Conservation (phyloP, 2,113 vertebrate species). For the Collichthys lucidus region DNA sequence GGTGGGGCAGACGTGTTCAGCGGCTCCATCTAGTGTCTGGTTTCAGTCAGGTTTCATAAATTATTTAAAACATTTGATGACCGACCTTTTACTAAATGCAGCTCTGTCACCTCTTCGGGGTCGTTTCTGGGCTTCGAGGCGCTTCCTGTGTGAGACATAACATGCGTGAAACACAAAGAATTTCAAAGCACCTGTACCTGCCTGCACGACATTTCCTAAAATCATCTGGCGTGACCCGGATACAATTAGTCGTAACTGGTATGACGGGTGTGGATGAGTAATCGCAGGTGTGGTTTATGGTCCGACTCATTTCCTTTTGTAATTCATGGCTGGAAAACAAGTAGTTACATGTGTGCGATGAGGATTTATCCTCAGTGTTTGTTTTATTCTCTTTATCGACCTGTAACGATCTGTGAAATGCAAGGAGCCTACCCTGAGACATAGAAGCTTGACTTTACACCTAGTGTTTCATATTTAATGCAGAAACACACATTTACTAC, state of each 20-base stretch:
- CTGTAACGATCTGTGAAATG: too few relatives aligned
- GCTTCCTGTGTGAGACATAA: constrained; percentile 40
- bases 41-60: not conserved
- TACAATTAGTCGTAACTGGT: not conserved
- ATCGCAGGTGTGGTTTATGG: not conserved
- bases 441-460: not conserved
- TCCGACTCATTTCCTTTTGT: not conserved
- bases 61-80: not conserved
- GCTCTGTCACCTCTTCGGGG: constrained; percentile 64
- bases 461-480: not conserved
- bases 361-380: not conserved
- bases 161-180: not conserved
- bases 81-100: constrained; percentile 75
- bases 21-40: constrained; percentile 39
- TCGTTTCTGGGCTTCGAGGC: not conserved
- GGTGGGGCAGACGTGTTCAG: not conserved
- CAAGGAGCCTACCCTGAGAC: not conserved
- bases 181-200: not conserved
- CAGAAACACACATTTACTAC: not conserved
- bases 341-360: not conserved
- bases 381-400: too few relatives aligned
- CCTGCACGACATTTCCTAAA: not conserved
- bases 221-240: not conserved
- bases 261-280: not conserved
- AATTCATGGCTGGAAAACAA: not conserved